Evolutionary conservation across 1,140 invertebrate genomes (phyloP).

Genomic region (Formica exsecta): DNA sequence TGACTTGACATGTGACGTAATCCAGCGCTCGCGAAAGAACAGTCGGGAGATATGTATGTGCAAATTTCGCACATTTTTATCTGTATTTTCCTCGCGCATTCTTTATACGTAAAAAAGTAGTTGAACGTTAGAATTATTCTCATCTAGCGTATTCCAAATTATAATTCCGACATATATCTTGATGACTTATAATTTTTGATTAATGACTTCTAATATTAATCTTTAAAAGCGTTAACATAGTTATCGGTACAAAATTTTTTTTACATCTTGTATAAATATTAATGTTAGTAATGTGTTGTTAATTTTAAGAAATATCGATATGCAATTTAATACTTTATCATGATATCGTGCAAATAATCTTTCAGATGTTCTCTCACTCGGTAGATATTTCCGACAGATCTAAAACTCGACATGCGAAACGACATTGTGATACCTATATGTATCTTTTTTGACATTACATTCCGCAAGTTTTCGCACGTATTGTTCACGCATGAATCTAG

Average conservation of each 20-base stretch:
- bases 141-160: not conserved
- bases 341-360: not conserved
- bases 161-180: not conserved
- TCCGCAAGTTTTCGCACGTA: conserved; percentile 2
- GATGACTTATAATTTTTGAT: not conserved
- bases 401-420: conserved; percentile 18
- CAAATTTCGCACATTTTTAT: conserved; percentile 39
- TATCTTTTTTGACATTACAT: conserved; percentile 24
- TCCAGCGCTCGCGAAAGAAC: conserved; percentile 4
- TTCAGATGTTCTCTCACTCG: not conserved
- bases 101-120: not conserved
- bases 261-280: not conserved
- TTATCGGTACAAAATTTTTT: too few species aligned
- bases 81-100: not conserved
- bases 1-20: conserved; percentile 40
- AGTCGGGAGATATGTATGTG: not conserved
- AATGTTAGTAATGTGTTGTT: not conserved
- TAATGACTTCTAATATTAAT: not conserved
- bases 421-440: conserved; percentile 32
- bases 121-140: not conserved
- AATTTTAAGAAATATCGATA: conserved; percentile 3
- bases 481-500: conserved; percentile 30
- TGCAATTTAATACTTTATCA: not conserved
- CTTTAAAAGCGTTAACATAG: not conserved
- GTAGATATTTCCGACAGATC: conserved; percentile 42